Base-by-base conservation (phyloP, 2,888 invertebrate genomes). In the Phymatocera aterrima region DNA sequence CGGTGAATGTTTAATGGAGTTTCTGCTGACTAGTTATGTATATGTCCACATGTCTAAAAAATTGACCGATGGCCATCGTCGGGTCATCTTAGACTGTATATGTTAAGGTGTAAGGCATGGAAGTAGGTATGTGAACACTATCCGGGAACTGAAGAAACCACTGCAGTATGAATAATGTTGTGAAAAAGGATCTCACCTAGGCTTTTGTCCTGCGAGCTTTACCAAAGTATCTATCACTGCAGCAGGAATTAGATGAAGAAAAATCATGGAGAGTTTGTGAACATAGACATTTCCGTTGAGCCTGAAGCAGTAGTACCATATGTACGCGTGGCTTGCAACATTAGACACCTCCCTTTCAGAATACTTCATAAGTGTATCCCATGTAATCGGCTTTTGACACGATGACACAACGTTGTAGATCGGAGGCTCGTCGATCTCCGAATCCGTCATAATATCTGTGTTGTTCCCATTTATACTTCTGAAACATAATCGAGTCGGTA, bases 361-460 rank as follows among this genome's bases (percentile, higher is more conserved):
- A 79, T 92, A 87, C 0, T 88, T 84, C 92, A 93, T 92, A 85
- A 96, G 95, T 6, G 88, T 85, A n/a, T 90, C 93, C 98, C 98
- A 98, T 0, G 93, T 94, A 51, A 97, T 91, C 0, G 97, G 96
- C 84, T 96, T 96, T 83, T 96, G 94, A 3, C 93, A 93, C 0
- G 97, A 96, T 0, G 97, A 96, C 12, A 97, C 97, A 88, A 93
- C 95, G 90, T 98, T 97, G 91, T 96, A 97, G 79, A 98, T 94
- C 0, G 95, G 93, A 37, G 93, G 91, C 31, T 92, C 91, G 68
- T 88, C 88, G 8, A 84, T 83, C 15, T 80, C 80, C 31, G 79
- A 8, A 10, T 8, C n/a, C n/a, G 37, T 37, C 37, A 18, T 18
- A 31, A 31, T 78, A 68, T 61, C 79, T 79, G 43, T 60, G 78